Conservation (phyloP, 1,140 invertebrate genomes). For the Drosophila bipectinata region DNA sequence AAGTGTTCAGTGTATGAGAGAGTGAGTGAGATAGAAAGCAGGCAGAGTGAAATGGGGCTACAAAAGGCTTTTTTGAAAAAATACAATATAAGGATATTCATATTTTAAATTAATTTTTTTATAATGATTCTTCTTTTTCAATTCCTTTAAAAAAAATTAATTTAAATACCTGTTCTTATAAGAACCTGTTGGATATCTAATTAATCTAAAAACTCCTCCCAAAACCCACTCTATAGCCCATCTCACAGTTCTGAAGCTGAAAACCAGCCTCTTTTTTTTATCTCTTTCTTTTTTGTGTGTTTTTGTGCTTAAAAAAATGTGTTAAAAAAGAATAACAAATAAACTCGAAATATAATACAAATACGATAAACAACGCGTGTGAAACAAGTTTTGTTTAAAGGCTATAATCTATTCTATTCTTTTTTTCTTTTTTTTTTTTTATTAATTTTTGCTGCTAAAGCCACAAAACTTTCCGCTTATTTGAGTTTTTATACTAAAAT, state of each 20-base stretch:
- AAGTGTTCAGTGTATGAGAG: background rate
- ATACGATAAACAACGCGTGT: slow-evolving; percentile 6
- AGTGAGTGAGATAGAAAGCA: background rate
- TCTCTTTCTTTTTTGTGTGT: slow-evolving; percentile 30
- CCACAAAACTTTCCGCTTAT: slow-evolving; percentile 15
- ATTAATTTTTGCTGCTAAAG: background rate
- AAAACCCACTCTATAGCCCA: too few species aligned
- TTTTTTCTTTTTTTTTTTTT: background rate
- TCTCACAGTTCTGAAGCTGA: too few species aligned
- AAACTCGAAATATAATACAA: slow-evolving; percentile 10
- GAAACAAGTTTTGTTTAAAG: slow-evolving; percentile 58
- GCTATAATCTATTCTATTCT: slow-evolving; percentile 36
- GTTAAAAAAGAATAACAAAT: slow-evolving; percentile 15
- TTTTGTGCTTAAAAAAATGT: background rate
- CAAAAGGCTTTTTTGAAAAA: background rate
- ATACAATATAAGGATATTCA: too few species aligned
- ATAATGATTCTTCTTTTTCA: background rate
- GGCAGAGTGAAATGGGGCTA: background rate
- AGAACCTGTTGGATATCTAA: slow-evolving; percentile 15
- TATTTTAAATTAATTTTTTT: background rate
- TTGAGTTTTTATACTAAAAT: slow-evolving; percentile 3
- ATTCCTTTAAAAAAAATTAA: background rate
- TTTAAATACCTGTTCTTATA: background rate
- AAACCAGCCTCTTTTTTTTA: background rate
- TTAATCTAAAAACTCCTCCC: background rate